Base-by-base conservation (phyloP, 2,113 vertebrate genomes). In the Oreotrochilus melanogaster region DNA sequence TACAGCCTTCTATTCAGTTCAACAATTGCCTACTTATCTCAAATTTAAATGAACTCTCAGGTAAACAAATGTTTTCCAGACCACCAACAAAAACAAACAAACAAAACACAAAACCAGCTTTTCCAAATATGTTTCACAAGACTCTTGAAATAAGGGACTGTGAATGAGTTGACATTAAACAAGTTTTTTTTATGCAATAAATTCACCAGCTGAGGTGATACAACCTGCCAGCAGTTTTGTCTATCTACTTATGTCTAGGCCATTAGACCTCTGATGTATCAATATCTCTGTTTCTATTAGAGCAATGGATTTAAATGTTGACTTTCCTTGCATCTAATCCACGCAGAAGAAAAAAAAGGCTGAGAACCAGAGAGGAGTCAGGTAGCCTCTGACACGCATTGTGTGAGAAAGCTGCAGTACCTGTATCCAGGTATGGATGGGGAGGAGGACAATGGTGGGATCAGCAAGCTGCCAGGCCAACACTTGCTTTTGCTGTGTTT, bases 381-480 rank as follows among this genome's bases (percentile, higher is more conserved):
- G 19, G 43, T 48, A 61, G 47, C 9, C 25, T 73, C 35, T 73
- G 60, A 27, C 0, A 0, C 8, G 11, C 0, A 1, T 22, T 30
- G 27, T 23, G 56, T 54, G 10, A n/a, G 56, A 45, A 64, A 56
- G 56, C 48, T 30, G 48, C 37, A 57, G 45, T 1, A 0, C 2
- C 14, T 39, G 39, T 39, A 58, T 9, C 9, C 61, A 6, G n/a
- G 11, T 72, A 11, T 21, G 3, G 11, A 18, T 4, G 8, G 18
- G 18, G 14, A 57, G 11, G 31, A 8, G n/a, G 61, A 22, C 1
- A 0, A 16, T 13, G 37, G 37, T 13, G 19, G 12, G n/a, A 64
- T 60, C 30, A 48, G 74, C 33, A 47, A 76, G 42, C 18, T 27
- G 30, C 28, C 14, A 24, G 27, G 47, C 24, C 27, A 54, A 4